phyloP scores from a whole-genome alignment of 2,888 invertebrate species.

The Diarsia dahlii region DNA sequence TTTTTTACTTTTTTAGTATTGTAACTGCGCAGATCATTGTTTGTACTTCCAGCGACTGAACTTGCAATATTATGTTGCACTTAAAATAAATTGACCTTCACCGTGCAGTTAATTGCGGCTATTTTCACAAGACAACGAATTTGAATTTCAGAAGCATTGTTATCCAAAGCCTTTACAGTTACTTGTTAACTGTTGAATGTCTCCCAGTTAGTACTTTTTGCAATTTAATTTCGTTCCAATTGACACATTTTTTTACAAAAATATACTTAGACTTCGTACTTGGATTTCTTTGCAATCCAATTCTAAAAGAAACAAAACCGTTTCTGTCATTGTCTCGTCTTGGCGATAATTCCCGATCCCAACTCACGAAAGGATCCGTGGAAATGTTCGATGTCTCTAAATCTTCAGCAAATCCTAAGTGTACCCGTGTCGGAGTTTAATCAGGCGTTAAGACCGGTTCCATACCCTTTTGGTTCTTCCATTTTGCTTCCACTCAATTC shows the following conservation, averaged over 20 bases:
- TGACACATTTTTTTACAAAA: slow-evolving; percentile 22
- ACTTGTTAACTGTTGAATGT: slow-evolving; percentile 6
- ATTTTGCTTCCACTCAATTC: slow-evolving; percentile 39
- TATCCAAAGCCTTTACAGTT: slow-evolving; percentile 14
- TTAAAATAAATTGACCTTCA: slow-evolving; percentile 45
- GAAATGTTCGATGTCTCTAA: slow-evolving; percentile 36
- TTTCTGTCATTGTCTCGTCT: slow-evolving; percentile 14
- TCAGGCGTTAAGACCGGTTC: slow-evolving; percentile 53
- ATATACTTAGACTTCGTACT: not conserved
- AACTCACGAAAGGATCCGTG: slow-evolving; percentile 26
- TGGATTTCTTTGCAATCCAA: slow-evolving; percentile 7
- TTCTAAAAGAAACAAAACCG: slow-evolving; percentile 13
- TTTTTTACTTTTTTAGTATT: too few species aligned
- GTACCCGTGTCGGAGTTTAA: slow-evolving; percentile 55
- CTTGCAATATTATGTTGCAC: slow-evolving; percentile 40
- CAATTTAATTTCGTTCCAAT: slow-evolving; percentile 31
- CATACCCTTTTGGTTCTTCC: slow-evolving; percentile 41
- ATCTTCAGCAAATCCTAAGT: slow-evolving; percentile 45
- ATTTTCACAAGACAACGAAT: slow-evolving; percentile 20
- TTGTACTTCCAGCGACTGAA: slow-evolving; percentile 1
- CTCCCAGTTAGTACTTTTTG: slow-evolving; percentile 8
- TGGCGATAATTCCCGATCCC: slow-evolving; percentile 35
- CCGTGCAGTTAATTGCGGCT: slow-evolving; percentile 19
- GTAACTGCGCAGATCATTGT: slow-evolving; percentile 23
- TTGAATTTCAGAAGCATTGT: slow-evolving; percentile 34